phyloP scores from a whole-genome alignment of 2,888 invertebrate species.

The Euzetes globulus region DNA sequence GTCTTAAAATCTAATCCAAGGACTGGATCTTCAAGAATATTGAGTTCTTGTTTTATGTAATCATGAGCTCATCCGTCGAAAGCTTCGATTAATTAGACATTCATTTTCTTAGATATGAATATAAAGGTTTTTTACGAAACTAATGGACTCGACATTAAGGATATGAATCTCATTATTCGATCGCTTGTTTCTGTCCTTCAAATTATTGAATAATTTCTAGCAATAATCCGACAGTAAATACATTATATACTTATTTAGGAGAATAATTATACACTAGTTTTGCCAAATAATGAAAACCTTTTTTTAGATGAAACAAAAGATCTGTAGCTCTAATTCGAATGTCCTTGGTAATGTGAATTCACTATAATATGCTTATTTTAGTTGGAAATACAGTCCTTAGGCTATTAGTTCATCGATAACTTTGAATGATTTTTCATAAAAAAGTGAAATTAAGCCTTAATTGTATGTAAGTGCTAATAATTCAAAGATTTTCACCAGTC shows the following conservation, averaged over 20 bases:
- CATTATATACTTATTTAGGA: background rate
- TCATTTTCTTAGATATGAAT: background rate
- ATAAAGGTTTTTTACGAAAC: background rate
- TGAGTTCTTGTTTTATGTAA: background rate
- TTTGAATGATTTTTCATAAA: background rate
- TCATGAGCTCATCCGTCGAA: background rate
- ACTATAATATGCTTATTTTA: background rate
- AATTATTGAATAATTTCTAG: background rate
- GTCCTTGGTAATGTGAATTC: background rate
- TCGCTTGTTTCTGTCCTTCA: background rate
- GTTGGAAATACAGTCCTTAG: background rate
- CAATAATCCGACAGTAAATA: background rate
- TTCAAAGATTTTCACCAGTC: background rate
- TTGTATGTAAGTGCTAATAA: background rate
- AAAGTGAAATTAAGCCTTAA: background rate
- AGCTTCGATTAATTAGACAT: background rate
- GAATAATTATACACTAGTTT: background rate
- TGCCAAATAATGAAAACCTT: background rate
- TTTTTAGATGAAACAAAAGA: conserved; percentile 13
- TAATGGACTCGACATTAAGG: background rate
- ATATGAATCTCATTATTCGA: background rate
- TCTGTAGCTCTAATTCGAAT: background rate
- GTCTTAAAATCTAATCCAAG: too few species aligned
- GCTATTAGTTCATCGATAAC: conserved; percentile 14
- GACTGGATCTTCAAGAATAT: background rate